Evolutionary conservation across 1,140 invertebrate species (phyloP), one percentile per base, ranked within the genome.

Genomic region (Hesperophylax magnus): DNA sequence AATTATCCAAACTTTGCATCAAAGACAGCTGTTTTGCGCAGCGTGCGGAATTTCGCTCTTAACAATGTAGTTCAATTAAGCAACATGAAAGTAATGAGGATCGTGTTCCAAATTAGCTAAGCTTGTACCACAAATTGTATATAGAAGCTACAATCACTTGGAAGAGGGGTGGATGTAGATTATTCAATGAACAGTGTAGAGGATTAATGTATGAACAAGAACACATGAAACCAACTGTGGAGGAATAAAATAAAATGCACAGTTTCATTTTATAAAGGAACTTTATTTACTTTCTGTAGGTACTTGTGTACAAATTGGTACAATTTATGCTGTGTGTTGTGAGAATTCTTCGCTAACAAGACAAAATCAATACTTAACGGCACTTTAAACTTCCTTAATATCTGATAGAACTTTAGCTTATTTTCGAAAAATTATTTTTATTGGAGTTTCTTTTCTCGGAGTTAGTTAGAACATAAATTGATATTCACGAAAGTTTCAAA

Each of bases 351-450:
- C 67, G 18, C 34, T 71, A 71, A 52, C 34, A 71, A 71, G 67
- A 53, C 67, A 20, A 71, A 20, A 39, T 71, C 67, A 71, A 71
- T 71, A 71, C 67, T 18, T 18, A 71, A 53, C 34, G 24, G 18
- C 67, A 71, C 67, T 71, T 71, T 71, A 71, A 65, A 71, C 67
- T 71, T 71, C 39, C 15, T 27, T 39, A 69, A 71, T 47, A 71
- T 52, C 34, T 39, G 7, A 71, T n/a, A 52, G 14, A 65, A 65
- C 24, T 65, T 31, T 31, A 7, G 14, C 24, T 65, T 24, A 65
- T 17, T 22, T 65, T 65, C 1, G 15, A 65, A 65, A 3, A 65
- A 31, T 65, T 65, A 18, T 58, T 58, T 58, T 58, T 58, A 58
- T 58, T 58, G 0, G 56, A 20, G n/a, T 58, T 47, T 47, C 9